Base-by-base conservation (phyloP, 2,113 vertebrate species). In the Toxotes chatareus region DNA sequence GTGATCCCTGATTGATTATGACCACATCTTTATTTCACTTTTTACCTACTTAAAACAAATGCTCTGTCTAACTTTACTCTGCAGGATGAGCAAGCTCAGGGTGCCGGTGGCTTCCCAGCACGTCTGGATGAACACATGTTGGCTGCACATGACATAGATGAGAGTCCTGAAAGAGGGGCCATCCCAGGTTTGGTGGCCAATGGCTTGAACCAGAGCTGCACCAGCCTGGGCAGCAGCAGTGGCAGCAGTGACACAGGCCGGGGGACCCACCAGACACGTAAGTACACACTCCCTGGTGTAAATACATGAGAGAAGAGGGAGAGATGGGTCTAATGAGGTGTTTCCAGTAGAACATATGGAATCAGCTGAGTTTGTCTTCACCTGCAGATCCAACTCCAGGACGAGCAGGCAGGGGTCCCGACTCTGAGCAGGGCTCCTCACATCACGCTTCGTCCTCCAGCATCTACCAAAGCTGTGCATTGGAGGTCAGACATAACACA, bases 381-480 rank as follows among this genome's bases (percentile, higher is more conserved):
- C 19, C 13, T 71, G 46, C 62, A 95, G 95, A 91, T 68, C 83
- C 78, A 32, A 92, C 88, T 80, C 90, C 95, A 70, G 97, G 92
- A 6, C 89, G 95, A 88, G 88, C 82, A 7, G 90, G 92, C 82
- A 96, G 94, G 81, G 92, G 94, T 51, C 91, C 92, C 3, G 98
- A 99, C 88, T 96, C 95, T 31, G 97, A 99, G 66, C 97, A 96
- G 61, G 92, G 94, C 76, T 98, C 97, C 64, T 98, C 96, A 32
- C 96, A 96, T 85, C 96, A 97, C 68, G 97, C 97, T 44, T 99
- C 98, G 90, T 95, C 97, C 83, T 98, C 97, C 16, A 99, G 98
- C 93, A 99, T 99, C 90, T 99, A 95, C 91, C 98, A 99, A 92
- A 99, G 98, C 89, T 97, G 94, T 89, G 96, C 97, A 21, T 95